Evolutionary conservation across 2,888 invertebrate species (phyloP), one percentile per base, ranked within the genome.

Genomic region (Hydriomena furcata): DNA sequence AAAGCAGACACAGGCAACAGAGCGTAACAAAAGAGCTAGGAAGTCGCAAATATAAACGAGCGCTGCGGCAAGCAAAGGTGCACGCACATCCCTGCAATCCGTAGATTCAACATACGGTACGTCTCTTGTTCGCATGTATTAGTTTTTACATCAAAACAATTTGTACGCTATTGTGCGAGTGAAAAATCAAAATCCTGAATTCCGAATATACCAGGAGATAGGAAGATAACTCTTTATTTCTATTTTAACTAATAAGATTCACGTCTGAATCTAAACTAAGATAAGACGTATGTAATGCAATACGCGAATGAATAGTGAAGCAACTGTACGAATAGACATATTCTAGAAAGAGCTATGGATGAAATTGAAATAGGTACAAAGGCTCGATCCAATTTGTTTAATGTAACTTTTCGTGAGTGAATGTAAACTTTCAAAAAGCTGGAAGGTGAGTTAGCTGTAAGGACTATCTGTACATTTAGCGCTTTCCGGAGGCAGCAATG

Each of bases 41-140:
- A 86, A 87, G 83, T 83, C 82, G 81, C 84, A 85, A 85, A 86
- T 85, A 84, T 84, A 86, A 87, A 85, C 84, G 85, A 84, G 83
- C 82, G 71, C 73, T 81, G 82, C 79, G 76, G 79, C 74, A 79
- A 78, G 74, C 79, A 67, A 77, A 76, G 73, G 76, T 71, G 74
- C 73, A 80, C 78, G 79, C 79, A 77, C 71, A 62, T 59, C 63
- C 63, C 67, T 67, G 58, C 64, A 58, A 61, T 62, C 63, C 63
- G 60, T 63, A 68, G 60, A 57, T 58, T 37, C 56, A 56, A 52
- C 11, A 35, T 41, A 47, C 32, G 24, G 37, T 50, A 38, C 49
- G 35, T 32, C 38, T 20, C 8, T 17, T 31, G 4, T 12, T 17
- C 13, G 11, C 11, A 11, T 24, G 10, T 45, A 37, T 32, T 24